A percentile compares a stretch with the other conserved stretches of the same genome.
Conservation (phyloP, 2,113 vertebrate species). For the Emydura subglobosa region DNA sequence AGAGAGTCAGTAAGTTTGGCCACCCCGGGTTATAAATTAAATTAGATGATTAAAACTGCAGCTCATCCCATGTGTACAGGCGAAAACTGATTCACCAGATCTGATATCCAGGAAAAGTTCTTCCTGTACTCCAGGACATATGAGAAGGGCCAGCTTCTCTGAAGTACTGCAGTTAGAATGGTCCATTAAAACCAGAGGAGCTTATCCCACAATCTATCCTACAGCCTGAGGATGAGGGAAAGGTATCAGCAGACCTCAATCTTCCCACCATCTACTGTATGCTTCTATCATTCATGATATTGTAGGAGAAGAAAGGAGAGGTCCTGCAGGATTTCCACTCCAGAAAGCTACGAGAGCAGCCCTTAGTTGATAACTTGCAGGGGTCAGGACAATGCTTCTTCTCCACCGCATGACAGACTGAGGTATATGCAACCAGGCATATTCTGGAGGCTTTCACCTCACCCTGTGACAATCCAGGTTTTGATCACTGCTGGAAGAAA, state of each 20-base stretch:
- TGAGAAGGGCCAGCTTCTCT: neutral
- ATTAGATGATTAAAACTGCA: slow-evolving; percentile 19
- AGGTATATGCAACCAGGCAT: neutral
- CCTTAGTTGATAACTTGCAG: neutral
- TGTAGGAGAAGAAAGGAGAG: neutral
- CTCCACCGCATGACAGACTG: neutral
- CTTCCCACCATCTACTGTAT: neutral
- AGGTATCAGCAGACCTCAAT: neutral
- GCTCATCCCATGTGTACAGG: neutral
- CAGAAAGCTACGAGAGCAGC: neutral
- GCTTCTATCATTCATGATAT: neutral
- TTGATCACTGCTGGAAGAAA: neutral
- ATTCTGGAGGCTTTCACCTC: neutral
- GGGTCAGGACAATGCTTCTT: neutral
- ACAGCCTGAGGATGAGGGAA: neutral
- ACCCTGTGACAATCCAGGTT: neutral
- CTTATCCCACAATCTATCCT: neutral
- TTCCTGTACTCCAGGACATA: neutral
- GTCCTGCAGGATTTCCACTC: neutral
- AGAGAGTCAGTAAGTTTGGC: no score
- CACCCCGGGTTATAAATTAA: neutral
- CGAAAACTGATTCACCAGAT: neutral
- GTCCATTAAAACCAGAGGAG: neutral
- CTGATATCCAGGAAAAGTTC: neutral
- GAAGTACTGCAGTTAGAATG: neutral